Percentiles rank a stretch among this genome's conserved stretches.
These are phyloP conservation scores for Campylomormyrus numenius DNA, from an alignment of 2,113 vertebrate species.

Conservation along the genomic window DNA sequence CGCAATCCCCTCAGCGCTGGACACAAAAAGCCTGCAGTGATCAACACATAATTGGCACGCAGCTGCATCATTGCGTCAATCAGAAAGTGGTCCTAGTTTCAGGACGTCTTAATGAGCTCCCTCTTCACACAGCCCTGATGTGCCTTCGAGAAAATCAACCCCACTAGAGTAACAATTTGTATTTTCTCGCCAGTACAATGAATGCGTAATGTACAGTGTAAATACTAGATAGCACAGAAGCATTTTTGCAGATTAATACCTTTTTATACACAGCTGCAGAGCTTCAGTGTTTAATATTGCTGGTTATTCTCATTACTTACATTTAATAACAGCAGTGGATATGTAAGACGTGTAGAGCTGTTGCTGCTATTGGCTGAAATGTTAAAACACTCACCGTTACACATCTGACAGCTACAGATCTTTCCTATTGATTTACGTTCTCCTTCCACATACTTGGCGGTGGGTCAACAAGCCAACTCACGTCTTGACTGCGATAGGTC, in stretches of 20 bases:
- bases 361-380: neutral
- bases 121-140: neutral
- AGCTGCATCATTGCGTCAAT: neutral
- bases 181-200: neutral
- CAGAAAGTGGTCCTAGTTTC: neutral
- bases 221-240: neutral
- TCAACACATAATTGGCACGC: neutral
- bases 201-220: neutral
- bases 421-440: constrained; percentile 64
- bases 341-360: neutral
- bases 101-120: neutral
- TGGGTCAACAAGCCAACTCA: constrained; percentile 65
- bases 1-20: neutral
- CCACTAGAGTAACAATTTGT: neutral
- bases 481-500: constrained; percentile 57
- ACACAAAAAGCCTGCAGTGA: neutral
- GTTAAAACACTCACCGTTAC: neutral
- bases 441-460: constrained; percentile 46
- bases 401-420: constrained; percentile 29
- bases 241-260: neutral
- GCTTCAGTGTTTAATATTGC: neutral
- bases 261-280: neutral
- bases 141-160: neutral
- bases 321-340: neutral
- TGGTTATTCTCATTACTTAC: neutral